A percentile compares a stretch with the other conserved stretches of the same genome.
Conservation (phyloP, 1,140 invertebrate genomes). For the Physella acuta region DNA sequence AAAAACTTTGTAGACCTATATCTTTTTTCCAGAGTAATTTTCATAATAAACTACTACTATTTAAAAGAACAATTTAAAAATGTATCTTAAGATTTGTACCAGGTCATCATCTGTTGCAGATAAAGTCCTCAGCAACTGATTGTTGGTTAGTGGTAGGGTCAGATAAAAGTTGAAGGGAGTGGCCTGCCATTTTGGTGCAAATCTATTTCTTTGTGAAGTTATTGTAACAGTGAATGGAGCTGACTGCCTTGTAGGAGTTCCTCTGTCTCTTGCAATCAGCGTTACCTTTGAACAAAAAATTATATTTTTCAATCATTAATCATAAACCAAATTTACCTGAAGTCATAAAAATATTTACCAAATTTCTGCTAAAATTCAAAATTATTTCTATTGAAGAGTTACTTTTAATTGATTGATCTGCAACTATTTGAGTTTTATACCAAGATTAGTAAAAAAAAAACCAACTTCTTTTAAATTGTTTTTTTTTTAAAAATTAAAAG, state of each 20-base stretch:
- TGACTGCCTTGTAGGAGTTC: neutral
- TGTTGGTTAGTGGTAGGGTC: neutral
- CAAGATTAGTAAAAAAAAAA: too few relatives aligned
- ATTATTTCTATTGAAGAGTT: too few relatives aligned
- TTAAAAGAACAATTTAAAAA: neutral
- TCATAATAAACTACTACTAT: neutral
- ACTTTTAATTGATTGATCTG: too few relatives aligned
- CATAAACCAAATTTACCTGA: too few relatives aligned
- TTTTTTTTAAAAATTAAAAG: too few relatives aligned
- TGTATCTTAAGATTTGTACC: conserved; percentile 5
- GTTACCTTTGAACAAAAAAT: too few relatives aligned
- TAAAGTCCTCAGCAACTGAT: neutral
- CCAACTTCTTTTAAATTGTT: too few relatives aligned
- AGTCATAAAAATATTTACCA: too few relatives aligned
- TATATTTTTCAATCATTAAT: too few relatives aligned
- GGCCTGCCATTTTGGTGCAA: neutral
- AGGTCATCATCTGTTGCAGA: neutral
- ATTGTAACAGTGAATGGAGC: conserved; percentile 9
- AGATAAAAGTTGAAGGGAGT: neutral
- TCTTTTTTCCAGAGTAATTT: neutral
- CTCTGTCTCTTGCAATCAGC: conserved; percentile 13
- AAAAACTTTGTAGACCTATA: neutral
- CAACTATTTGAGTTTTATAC: too few relatives aligned
- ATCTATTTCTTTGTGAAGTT: neutral
- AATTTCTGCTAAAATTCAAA: too few relatives aligned